A percentile compares a stretch with the other conserved stretches of the same genome.
phyloP scores from a whole-genome alignment of 1,140 invertebrate species.

The Meloidogyne floridensis region DNA sequence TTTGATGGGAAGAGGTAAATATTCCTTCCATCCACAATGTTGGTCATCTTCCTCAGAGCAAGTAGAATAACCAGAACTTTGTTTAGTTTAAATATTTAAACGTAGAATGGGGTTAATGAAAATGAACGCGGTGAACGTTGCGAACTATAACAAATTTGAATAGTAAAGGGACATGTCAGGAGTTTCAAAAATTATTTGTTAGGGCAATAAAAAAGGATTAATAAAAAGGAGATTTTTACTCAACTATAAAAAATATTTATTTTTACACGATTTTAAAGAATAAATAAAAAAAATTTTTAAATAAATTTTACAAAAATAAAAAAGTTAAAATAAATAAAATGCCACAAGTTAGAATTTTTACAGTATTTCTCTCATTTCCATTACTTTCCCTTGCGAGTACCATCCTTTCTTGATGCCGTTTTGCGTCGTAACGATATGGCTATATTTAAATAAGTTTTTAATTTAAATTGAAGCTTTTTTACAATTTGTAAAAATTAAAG shows the following conservation, averaged over 20 bases:
- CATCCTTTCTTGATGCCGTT: slow-evolving; percentile 33
- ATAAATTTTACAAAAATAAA: slow-evolving; percentile 5
- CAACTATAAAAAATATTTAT: not conserved
- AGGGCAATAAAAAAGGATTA: not conserved
- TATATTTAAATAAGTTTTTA: slow-evolving; percentile 11
- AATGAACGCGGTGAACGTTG: not conserved
- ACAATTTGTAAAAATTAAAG: not conserved
- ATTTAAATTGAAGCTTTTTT: not conserved
- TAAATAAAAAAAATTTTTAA: not conserved
- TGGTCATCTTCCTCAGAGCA: not conserved
- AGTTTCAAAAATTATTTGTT: not conserved
- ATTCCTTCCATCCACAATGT: not conserved
- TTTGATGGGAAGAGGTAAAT: not conserved
- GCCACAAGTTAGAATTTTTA: not conserved
- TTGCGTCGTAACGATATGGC: slow-evolving; percentile 38
- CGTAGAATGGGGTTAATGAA: not conserved
- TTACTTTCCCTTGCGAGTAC: slow-evolving; percentile 28
- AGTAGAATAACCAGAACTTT: not conserved
- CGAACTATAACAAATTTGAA: not conserved
- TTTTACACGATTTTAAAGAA: not conserved
- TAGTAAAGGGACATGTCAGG: too few species aligned
- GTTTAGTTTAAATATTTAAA: not conserved
- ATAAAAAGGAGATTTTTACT: too few species aligned
- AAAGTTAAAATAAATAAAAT: slow-evolving; percentile 1
- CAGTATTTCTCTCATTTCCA: not conserved